Conservation (phyloP, 2,888 invertebrate species). For the Lamellibrachia satsuma region DNA sequence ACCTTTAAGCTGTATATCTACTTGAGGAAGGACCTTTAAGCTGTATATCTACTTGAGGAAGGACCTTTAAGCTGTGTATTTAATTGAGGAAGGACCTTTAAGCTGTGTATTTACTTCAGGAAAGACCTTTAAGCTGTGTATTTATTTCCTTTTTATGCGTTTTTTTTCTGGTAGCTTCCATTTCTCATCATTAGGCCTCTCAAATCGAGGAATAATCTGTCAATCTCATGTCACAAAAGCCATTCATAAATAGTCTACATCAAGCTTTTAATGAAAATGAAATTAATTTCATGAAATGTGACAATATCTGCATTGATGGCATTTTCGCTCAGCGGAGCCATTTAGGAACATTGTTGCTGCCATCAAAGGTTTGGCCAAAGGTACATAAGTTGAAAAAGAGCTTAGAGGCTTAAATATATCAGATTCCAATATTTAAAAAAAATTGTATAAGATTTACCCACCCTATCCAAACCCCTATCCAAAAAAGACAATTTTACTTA, state of each 20-base stretch:
- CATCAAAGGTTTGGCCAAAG: neutral
- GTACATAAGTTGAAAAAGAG: neutral
- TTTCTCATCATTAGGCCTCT: neutral
- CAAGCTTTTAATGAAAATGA: constrained; percentile 9
- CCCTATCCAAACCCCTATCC: too few species aligned
- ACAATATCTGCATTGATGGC: neutral
- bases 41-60: too few species aligned
- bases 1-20: too few species aligned
- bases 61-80: too few species aligned
- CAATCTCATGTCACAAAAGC: neutral
- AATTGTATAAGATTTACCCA: too few species aligned
- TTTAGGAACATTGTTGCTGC: neutral
- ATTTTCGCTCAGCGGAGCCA: neutral
- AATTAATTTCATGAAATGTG: too few species aligned
- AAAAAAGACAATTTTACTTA: too few species aligned
- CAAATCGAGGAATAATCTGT: neutral
- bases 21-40: too few species aligned
- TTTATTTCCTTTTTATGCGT: neutral
- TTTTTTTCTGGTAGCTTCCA: neutral
- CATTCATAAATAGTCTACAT: neutral
- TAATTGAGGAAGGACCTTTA: too few species aligned
- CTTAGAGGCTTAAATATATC: neutral
- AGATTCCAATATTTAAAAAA: too few species aligned
- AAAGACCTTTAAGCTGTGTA: neutral
- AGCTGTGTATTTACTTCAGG: too few species aligned